Evolutionary conservation across 2,113 vertebrate genomes (phyloP).

Genomic region (Passer domesticus): DNA sequence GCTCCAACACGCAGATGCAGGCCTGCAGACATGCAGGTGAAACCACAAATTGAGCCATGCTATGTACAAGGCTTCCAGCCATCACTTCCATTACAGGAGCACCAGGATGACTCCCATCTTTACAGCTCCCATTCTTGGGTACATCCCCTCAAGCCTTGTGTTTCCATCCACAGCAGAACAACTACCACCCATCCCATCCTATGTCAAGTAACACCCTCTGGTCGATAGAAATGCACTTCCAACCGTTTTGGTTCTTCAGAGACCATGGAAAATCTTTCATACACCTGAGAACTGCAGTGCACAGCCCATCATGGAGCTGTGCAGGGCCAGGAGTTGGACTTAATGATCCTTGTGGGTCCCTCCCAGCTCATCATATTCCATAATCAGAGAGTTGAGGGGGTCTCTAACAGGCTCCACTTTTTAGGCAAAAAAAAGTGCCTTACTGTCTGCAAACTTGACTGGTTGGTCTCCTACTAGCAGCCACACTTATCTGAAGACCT

Average conservation of each 20-base stretch:
- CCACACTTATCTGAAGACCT: neutral
- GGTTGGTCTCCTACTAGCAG: rapidly evolving
- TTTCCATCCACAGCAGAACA: neutral
- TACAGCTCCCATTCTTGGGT: neutral
- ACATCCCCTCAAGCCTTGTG: neutral
- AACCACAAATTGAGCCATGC: neutral
- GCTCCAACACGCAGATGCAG: neutral
- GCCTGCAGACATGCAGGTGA: neutral
- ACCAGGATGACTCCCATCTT: neutral
- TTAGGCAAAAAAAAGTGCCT: too few species aligned
- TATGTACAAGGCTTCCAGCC: neutral
- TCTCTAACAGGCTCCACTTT: neutral
- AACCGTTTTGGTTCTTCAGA: neutral
- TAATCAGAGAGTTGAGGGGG: neutral
- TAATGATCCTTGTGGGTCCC: neutral
- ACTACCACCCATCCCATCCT: neutral
- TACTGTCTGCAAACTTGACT: neutral
- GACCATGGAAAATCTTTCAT: neutral
- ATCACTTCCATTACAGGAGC: neutral
- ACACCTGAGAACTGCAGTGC: rapidly evolving
- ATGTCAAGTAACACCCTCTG: neutral
- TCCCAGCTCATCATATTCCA: neutral
- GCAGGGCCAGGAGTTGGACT: neutral
- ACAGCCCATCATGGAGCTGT: neutral
- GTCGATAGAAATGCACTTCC: neutral